Base-by-base conservation (phyloP, 2,797 vertebrate species). In the Etheostoma nigrum region DNA sequence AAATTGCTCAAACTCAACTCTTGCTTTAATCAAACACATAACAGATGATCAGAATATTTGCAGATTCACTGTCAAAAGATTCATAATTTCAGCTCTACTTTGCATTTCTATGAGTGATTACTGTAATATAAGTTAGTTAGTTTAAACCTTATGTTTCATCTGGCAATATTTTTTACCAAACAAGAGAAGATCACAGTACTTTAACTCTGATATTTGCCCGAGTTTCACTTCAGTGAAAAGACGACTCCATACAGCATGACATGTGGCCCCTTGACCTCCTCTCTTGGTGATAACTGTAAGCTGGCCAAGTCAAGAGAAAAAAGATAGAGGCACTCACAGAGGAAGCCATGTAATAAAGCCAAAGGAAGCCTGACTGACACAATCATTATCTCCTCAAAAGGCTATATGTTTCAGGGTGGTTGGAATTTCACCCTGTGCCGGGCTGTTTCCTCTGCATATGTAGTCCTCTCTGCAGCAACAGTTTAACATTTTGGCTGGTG, bases 401-500 rank as follows among this genome's bases (percentile, higher is more conserved):
- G 76, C 83, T 76, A 72, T 86, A 86, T 14, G 66, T 88, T 90
- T 91, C 85, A 84, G 51, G 81, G 44, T 6, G 66, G 71, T 42
- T 91, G 85, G 85, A 92, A 91, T 90, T 91, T 91, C 84, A 91
- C 70, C 76, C 74, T n/a, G 54, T 2, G n/a, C 53, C 44, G 5
- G 64, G 63, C 86, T 5, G 70, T 72, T 84, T 71, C 30, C 11
- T 82, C 89, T 79, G 83, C 76, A 85, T 49, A 83, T 21, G 65
- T 2, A 62, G 65, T 63, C 60, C 66, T 67, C 76, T 21, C 52
- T 75, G 67, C 71, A 33, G 58, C 42, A 72, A 69, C 76, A 60
- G 78, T 72, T 79, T 68, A 67, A 65, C 66, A 45, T 73, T 82
- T 74, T 51, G 72, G 45, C 81, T 64, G 21, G 42, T 6, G 12